Percentiles rank a stretch among this genome's conserved stretches.
phyloP scores from a whole-genome alignment of 1,140 invertebrate genomes.

The Heterodera schachtii region DNA sequence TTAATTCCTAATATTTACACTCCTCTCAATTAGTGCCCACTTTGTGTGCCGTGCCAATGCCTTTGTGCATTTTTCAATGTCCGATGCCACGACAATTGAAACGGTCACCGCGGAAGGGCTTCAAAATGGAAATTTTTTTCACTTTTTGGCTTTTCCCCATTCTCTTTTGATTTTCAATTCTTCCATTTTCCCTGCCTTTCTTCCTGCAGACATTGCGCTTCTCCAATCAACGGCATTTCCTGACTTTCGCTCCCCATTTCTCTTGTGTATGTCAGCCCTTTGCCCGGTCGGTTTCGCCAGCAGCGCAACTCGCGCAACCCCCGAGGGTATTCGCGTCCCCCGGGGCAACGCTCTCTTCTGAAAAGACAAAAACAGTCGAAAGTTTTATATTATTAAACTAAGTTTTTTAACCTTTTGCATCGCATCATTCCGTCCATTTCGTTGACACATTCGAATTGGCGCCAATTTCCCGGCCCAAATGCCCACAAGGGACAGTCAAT shows the following conservation, averaged over 20 bases:
- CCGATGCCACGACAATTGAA: not conserved
- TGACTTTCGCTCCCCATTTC: not conserved
- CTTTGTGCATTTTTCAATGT: not conserved
- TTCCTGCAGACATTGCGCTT: not conserved
- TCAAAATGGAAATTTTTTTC: not conserved
- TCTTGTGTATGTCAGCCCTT: not conserved
- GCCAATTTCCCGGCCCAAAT: not conserved
- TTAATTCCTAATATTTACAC: too few relatives aligned
- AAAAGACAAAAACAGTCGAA: not conserved
- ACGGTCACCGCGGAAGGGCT: not conserved
- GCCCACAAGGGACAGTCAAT: constrained; percentile 4
- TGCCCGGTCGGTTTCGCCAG: not conserved
- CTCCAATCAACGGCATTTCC: not conserved
- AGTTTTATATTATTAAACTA: not conserved
- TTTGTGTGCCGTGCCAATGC: not conserved
- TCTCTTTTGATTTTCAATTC: too few relatives aligned
- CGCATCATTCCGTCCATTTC: not conserved
- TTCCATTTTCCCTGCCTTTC: not conserved
- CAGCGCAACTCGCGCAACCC: constrained; percentile 11
- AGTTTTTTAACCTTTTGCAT: not conserved
- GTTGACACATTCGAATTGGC: not conserved
- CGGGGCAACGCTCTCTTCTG: not conserved
- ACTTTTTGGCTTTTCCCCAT: too few relatives aligned
- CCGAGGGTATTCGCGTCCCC: not conserved
- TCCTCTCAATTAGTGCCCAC: not conserved